A percentile compares a stretch with the other conserved stretches of the same genome.
Evolutionary conservation across 1,140 invertebrate species (phyloP).

Genomic region (Tachypleus tridentatus): DNA sequence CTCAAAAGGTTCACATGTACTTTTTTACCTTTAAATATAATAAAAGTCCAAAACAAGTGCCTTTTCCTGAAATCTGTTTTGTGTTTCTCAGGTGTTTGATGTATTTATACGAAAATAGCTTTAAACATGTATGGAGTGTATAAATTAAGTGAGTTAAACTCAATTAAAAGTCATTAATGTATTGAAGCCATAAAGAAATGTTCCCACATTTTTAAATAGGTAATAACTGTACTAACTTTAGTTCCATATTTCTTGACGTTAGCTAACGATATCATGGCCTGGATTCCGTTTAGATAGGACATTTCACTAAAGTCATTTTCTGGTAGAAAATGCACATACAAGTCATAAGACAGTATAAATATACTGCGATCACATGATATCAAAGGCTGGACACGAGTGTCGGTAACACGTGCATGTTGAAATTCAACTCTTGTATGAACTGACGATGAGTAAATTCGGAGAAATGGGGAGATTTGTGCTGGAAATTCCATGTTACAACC

Average conservation of each 20-base stretch:
- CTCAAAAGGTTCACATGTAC: too few species aligned
- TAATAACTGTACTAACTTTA: too few species aligned
- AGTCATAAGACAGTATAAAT: conserved; percentile 36
- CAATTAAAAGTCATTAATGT: too few species aligned
- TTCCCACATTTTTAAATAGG: too few species aligned
- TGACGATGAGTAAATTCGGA: conserved; percentile 38
- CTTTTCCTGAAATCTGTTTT: too few species aligned
- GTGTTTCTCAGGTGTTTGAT: too few species aligned
- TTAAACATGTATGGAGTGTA: too few species aligned
- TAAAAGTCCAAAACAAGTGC: too few species aligned
- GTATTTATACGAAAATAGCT: too few species aligned
- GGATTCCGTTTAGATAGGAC: conserved; percentile 48
- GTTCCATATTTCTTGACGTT: conserved; percentile 31
- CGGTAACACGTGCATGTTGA: conserved; percentile 39
- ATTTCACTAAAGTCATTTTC: conserved; percentile 42
- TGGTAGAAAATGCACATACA: conserved; percentile 49
- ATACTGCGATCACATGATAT: conserved; percentile 14
- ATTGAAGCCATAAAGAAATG: too few species aligned
- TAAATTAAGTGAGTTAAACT: too few species aligned
- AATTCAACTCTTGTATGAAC: conserved; percentile 45
- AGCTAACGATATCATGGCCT: conserved; percentile 47
- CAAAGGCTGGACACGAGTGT: not conserved
- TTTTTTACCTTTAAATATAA: too few species aligned
- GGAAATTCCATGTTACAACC: conserved; percentile 59
- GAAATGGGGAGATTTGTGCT: conserved; percentile 49